These are phyloP conservation scores for Platyura marginata DNA, from an alignment of 1,140 invertebrate species.

Conservation along the genomic window DNA sequence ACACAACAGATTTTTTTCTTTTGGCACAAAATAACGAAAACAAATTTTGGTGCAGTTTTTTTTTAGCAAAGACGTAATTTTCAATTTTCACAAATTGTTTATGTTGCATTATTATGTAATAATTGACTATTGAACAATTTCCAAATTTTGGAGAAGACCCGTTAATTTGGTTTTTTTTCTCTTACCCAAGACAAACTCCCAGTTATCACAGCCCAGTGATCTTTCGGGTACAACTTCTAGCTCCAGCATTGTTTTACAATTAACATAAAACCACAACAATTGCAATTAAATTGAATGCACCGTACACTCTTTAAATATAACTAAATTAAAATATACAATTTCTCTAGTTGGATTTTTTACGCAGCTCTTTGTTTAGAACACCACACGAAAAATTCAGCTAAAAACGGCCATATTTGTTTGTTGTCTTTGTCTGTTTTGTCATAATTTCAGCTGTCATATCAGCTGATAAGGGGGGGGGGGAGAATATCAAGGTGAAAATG, in stretches of 20 bases:
- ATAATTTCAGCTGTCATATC: too few species aligned
- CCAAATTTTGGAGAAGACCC: not conserved
- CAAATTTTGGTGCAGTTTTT: too few species aligned
- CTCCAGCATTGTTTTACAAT: slow-evolving; percentile 59
- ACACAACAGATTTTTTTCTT: not conserved
- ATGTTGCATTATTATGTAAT: not conserved
- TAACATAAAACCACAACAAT: not conserved
- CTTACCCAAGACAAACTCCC: slow-evolving; percentile 89
- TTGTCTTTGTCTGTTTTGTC: too few species aligned
- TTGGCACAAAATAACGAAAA: not conserved
- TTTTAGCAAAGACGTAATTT: too few species aligned
- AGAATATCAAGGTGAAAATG: too few species aligned
- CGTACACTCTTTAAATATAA: not conserved
- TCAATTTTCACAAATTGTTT: not conserved
- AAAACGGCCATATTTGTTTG: too few species aligned
- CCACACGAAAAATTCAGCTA: too few species aligned
- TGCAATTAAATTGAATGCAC: not conserved
- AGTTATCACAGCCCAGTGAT: slow-evolving; percentile 88
- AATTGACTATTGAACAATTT: not conserved
- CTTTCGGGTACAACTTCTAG: slow-evolving; percentile 89
- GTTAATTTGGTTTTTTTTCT: not conserved
- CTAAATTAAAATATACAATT: not conserved
- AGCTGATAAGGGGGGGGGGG: too few species aligned
- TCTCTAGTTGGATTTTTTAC: not conserved
- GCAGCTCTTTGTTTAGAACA: not conserved